Conservation (phyloP, 2,113 vertebrate genomes). For the Malurus alboscapulatus region DNA sequence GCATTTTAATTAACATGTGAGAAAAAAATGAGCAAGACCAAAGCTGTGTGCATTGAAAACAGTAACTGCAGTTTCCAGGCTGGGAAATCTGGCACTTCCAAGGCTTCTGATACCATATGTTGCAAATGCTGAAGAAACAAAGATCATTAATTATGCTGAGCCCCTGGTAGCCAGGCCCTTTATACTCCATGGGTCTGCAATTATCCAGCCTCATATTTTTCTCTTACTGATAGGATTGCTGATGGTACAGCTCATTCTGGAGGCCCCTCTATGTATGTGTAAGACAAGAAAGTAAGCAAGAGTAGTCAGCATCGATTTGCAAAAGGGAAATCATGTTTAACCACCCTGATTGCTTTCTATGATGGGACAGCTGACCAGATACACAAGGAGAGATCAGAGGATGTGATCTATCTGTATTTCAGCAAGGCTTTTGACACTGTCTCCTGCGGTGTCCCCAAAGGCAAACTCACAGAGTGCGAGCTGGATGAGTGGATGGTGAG, state of each 20-base stretch:
- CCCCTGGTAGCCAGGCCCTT: neutral
- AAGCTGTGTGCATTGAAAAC: neutral
- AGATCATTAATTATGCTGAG: neutral
- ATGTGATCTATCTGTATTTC: neutral
- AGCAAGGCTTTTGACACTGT: neutral
- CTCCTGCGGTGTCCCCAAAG: neutral
- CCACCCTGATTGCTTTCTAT: neutral
- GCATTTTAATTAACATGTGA: slow-evolving; percentile 2
- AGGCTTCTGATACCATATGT: neutral
- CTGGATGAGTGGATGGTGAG: neutral
- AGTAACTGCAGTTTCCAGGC: neutral
- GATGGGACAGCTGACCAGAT: neutral
- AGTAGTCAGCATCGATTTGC: neutral
- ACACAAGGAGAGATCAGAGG: neutral
- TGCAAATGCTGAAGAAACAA: neutral
- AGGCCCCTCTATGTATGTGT: neutral
- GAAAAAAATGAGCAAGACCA: slow-evolving; percentile 22
- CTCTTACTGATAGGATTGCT: neutral
- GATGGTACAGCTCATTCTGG: neutral
- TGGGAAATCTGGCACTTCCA: slow-evolving; percentile 5
- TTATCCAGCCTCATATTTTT: neutral
- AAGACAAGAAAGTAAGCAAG: neutral
- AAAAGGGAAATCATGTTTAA: neutral
- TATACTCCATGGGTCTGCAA: neutral
- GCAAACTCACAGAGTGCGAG: neutral